Conservation (phyloP, 2,888 invertebrate genomes). For the Octodonta nipae region DNA sequence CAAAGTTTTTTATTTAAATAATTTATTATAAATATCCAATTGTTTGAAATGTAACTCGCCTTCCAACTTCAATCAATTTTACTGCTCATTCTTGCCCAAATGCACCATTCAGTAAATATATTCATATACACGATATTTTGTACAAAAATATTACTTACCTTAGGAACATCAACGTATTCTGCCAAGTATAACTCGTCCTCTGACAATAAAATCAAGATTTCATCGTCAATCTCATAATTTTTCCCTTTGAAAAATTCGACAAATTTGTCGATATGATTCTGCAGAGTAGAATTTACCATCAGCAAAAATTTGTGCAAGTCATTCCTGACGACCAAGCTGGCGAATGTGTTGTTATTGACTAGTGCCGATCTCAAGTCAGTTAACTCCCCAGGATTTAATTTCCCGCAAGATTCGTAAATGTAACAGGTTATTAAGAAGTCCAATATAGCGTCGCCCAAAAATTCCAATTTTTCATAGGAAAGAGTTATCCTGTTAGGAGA, state of each 20-base stretch:
- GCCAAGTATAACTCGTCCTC: conserved; percentile 45
- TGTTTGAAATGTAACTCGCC: too few species aligned
- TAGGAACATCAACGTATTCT: conserved; percentile 81
- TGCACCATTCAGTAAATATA: too few species aligned
- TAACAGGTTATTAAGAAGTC: conserved; percentile 81
- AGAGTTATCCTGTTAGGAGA: conserved; percentile 67
- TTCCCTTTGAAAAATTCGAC: conserved; percentile 49
- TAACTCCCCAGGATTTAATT: conserved; percentile 68
- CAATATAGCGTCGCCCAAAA: conserved; percentile 80
- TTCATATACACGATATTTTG: too few species aligned
- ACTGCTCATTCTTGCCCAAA: too few species aligned
- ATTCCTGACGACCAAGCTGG: conserved; percentile 72
- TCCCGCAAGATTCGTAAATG: conserved; percentile 62
- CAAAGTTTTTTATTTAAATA: too few species aligned
- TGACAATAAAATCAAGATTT: conserved; percentile 51
- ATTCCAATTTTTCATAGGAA: conserved; percentile 84
- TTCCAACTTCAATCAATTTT: too few species aligned
- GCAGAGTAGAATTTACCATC: conserved; percentile 39
- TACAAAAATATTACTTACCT: conserved; percentile 32
- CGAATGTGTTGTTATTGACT: conserved; percentile 93
- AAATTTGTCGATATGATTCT: conserved; percentile 46
- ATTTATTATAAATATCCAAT: too few species aligned
- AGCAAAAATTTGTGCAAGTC: conserved; percentile 66
- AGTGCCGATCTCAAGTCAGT: conserved; percentile 89
- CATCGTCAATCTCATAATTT: conserved; percentile 50